Evolutionary conservation across 2,113 vertebrate genomes (phyloP).

Genomic region (Pontoporia blainvillei): DNA sequence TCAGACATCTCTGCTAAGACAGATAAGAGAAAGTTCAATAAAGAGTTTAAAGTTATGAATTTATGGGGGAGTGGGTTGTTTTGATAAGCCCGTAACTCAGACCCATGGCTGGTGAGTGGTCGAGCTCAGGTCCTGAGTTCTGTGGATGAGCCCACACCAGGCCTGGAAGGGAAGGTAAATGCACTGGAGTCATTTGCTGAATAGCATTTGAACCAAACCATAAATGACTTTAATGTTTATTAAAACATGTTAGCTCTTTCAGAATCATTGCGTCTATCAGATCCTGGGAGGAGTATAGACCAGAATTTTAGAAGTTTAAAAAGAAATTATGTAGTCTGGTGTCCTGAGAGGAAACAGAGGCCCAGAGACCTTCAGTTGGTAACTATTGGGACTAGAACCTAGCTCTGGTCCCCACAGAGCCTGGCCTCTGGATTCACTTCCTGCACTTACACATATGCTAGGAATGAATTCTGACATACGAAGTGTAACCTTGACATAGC

Average conservation of each 20-base stretch:
- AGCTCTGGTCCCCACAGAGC: background rate
- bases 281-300: background rate
- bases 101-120: background rate
- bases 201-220: background rate
- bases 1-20: background rate
- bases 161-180: background rate
- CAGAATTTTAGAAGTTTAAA: background rate
- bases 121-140: background rate
- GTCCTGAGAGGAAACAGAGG: background rate
- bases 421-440: background rate
- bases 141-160: too few relatives aligned
- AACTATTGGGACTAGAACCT: background rate
- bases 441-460: accelerated
- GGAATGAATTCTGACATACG: background rate
- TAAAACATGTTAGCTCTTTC: background rate
- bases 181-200: background rate
- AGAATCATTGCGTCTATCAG: background rate
- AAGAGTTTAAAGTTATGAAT: background rate
- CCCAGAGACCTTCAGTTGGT: background rate
- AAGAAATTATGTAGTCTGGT: background rate
- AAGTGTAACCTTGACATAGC: background rate
- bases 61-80: background rate
- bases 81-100: background rate
- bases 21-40: background rate
- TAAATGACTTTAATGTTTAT: background rate